Evolutionary conservation across 1,140 invertebrate species (phyloP), one percentile per base, ranked within the genome.

Genomic region (Lepidurus packardi): DNA sequence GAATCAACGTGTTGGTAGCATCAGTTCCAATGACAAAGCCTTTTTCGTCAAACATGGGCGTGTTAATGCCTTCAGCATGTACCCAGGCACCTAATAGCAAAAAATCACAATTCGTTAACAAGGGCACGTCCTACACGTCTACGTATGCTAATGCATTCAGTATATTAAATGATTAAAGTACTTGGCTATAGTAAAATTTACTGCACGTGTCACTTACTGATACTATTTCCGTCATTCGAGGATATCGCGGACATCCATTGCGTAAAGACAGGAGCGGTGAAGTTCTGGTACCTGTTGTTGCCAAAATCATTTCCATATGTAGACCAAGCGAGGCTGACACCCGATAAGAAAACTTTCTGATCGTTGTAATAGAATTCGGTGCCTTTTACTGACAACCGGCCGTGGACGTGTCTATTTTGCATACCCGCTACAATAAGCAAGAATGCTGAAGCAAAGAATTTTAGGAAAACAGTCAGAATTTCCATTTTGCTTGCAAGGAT

Each of bases 281-380:
- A 80, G 9, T 77, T 75, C 9, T 80, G 75, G 79, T 85, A 86
- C 24, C 82, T 80, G 42, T 83, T 81, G 79, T 86, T 84, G 10
- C 86, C 86, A 81, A 82, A 82, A 45, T 82, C 82, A 44, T 79
- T 80, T 4, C 80, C 82, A 65, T 82, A 82, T 16, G 41, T 84
- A n/a, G 83, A 80, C 86, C 86, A 86, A 1, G 86, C 84, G 53
- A 84, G 81, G 81, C 86, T 86, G 10, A 80, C 81, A 7, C 86
- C 86, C 25, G 83, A 85, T 21, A 86, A 81, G 77, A 86, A 86
- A 1, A 86, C 83, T 45, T 82, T 81, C 13, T 85, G 80, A 16
- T 83, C 83, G 41, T 83, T 81, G 16, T 77, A 77, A 45, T 42
- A 41, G 75, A 77, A 77, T n/a, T 77, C 47, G 16, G 24, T 77